Conservation (phyloP, 2,113 vertebrate species). For the Serinus canaria region DNA sequence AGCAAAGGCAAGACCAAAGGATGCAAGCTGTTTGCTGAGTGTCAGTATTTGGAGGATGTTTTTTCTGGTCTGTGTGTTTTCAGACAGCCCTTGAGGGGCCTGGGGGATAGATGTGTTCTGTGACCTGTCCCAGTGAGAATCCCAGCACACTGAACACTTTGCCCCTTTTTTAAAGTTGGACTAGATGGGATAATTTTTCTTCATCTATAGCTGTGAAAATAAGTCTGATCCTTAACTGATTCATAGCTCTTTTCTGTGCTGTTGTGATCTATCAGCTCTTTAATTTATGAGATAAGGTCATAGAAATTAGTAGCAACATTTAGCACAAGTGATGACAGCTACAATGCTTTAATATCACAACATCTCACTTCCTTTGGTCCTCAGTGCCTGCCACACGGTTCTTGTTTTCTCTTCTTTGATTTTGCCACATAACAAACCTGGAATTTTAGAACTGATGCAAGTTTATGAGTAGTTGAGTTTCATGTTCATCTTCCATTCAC, state of each 20-base stretch:
- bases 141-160: not conserved
- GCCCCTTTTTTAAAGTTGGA: not conserved
- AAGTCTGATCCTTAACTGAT: not conserved
- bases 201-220: not conserved
- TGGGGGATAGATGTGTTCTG: not conserved
- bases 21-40: not conserved
- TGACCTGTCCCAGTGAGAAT: not conserved
- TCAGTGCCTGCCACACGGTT: accelerated
- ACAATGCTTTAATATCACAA: not conserved
- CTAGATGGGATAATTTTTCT: not conserved
- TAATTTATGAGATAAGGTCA: not conserved
- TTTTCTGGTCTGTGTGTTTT: not conserved
- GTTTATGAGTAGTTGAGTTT: not conserved
- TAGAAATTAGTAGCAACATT: not conserved
- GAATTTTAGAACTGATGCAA: not conserved
- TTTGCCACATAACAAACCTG: not conserved
- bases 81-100: not conserved
- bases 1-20: not conserved
- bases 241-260: not conserved
- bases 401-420: not conserved
- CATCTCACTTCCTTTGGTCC: not conserved
- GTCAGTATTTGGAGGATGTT: not conserved
- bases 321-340: not conserved
- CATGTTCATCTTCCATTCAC: not conserved
- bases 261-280: not conserved